These are phyloP conservation scores for Hydrozoanthus tunicans DNA, from an alignment of 64 coral and sea anemone species.

Conservation along the genomic window DNA sequence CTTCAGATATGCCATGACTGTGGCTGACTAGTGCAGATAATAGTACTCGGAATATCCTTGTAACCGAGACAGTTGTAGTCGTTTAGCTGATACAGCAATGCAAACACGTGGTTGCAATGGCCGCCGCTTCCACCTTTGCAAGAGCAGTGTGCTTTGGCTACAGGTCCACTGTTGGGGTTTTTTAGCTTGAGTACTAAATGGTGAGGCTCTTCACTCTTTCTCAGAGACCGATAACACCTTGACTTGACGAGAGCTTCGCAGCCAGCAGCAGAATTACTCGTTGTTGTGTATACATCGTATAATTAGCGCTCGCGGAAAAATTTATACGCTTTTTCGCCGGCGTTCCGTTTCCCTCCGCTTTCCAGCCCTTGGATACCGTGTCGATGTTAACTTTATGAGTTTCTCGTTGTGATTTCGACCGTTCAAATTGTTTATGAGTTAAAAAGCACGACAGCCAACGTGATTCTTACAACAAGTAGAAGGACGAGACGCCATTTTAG, in stretches of 20 bases:
- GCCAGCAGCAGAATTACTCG: background rate
- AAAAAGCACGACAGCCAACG: conserved; percentile 39
- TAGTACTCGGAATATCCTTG: conserved; percentile 1
- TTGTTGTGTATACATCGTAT: conserved; percentile 37
- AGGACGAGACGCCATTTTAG: conserved; percentile 18
- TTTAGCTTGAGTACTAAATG: conserved; percentile 21
- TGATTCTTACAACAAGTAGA: conserved; percentile 51
- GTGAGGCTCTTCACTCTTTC: conserved; percentile 44
- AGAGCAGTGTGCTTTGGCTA: conserved; percentile 32
- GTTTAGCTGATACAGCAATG: conserved; percentile 40
- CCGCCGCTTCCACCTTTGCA: conserved; percentile 35
- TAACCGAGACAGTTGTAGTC: conserved; percentile 19
- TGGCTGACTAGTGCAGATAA: conserved; percentile 13
- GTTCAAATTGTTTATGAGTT: conserved; percentile 1
- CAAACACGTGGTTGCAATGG: conserved; percentile 72
- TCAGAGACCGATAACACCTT: conserved; percentile 56
- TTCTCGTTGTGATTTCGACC: conserved; percentile 60
- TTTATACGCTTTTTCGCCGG: conserved; percentile 56
- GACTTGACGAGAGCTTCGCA: conserved; percentile 16
- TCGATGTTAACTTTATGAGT: conserved; percentile 18
- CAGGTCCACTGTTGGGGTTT: conserved; percentile 8
- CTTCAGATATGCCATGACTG: background rate
- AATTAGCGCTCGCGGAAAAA: conserved; percentile 48
- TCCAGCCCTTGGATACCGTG: conserved; percentile 34
- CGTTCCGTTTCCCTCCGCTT: conserved; percentile 56